Evolutionary conservation across 2,888 invertebrate genomes (phyloP).

Genomic region (Trachelus troglodyta): DNA sequence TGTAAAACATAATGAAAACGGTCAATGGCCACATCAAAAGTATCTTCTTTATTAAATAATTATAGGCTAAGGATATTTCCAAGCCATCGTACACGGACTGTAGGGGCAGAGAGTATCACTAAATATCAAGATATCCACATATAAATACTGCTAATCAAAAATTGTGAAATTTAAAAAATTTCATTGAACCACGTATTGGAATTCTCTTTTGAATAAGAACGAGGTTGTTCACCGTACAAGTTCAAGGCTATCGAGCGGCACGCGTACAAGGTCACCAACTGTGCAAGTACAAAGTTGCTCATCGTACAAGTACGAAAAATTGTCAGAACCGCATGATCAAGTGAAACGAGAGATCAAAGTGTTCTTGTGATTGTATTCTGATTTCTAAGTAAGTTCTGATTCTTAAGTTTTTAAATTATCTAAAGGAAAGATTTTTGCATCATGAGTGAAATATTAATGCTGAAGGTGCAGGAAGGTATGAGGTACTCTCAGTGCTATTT

Average conservation of each 20-base stretch:
- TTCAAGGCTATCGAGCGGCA: conserved; percentile 44
- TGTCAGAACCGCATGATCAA: not conserved
- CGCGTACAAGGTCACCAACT: conserved; percentile 7
- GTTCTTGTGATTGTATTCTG: not conserved
- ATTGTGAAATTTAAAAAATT: not conserved
- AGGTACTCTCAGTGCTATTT: not conserved
- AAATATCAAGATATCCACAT: not conserved
- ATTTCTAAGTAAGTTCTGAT: not conserved
- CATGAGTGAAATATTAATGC: not conserved
- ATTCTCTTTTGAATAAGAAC: not conserved
- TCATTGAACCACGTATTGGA: not conserved
- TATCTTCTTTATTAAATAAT: not conserved
- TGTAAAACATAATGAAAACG: not conserved
- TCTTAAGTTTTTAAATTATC: not conserved
- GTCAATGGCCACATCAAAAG: not conserved
- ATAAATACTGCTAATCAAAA: not conserved
- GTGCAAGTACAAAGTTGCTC: conserved; percentile 1
- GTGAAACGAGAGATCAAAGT: not conserved
- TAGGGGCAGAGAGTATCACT: not conserved
- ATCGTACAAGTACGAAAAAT: not conserved
- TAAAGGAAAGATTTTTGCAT: not conserved
- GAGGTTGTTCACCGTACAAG: conserved; percentile 43
- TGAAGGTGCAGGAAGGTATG: not conserved
- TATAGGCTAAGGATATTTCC: not conserved
- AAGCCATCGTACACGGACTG: not conserved